phyloP scores from a whole-genome alignment of 2,888 invertebrate species.

The Slavum lentiscoides region DNA sequence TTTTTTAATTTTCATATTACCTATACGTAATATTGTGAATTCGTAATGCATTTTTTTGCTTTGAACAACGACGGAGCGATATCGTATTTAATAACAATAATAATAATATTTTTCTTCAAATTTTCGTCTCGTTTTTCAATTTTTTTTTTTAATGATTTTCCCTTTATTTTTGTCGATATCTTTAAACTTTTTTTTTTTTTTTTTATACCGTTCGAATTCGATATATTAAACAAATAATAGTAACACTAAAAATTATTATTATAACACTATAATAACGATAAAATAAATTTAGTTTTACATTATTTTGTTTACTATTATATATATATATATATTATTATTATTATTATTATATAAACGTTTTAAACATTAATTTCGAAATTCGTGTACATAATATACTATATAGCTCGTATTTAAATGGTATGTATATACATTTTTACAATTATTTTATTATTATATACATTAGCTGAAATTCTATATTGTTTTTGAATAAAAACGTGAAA shows the following conservation, averaged over 20 bases:
- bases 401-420: conserved; percentile 36
- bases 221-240: conserved; percentile 4
- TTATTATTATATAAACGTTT: conserved; percentile 12
- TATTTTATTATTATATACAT: conserved; percentile 48
- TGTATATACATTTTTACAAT: conserved; percentile 51
- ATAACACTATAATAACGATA: conserved; percentile 20
- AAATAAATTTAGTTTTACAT: conserved; percentile 37
- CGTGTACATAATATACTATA: conserved; percentile 36
- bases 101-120: conserved; percentile 24
- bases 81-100: conserved; percentile 3
- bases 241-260: conserved; percentile 19
- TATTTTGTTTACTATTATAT: conserved; percentile 41
- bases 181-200: too few relatives aligned
- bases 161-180: neutral
- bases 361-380: conserved; percentile 44
- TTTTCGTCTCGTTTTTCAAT: conserved; percentile 42
- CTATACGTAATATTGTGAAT: neutral
- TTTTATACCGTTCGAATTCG: too few relatives aligned
- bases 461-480: conserved; percentile 50
- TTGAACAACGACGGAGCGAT: neutral
- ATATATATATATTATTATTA: too few relatives aligned
- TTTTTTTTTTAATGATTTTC: neutral
- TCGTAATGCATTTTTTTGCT: conserved; percentile 25
- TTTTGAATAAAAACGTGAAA: conserved; percentile 49
- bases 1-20: conserved; percentile 1